A percentile compares a stretch with the other conserved stretches of the same genome.
Conservation (phyloP, 2,797 vertebrate genomes). For the Phrynocephalus guinanensis region DNA sequence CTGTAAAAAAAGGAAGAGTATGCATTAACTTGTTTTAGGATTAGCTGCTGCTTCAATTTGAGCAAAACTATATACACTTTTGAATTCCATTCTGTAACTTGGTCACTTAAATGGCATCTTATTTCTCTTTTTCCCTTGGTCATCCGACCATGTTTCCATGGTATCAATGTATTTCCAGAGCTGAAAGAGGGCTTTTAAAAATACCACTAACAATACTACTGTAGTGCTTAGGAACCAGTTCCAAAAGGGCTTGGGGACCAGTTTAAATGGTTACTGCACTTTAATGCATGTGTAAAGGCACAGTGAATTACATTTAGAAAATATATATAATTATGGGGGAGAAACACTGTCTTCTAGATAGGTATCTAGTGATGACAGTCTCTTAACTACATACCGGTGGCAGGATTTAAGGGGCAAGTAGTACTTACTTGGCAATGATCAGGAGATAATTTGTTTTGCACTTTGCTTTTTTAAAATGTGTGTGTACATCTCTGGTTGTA, state of each 20-base stretch:
- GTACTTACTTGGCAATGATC: slow-evolving; percentile 50
- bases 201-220: slow-evolving; percentile 60
- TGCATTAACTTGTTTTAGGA: slow-evolving; percentile 37
- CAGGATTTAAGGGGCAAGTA: neutral
- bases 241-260: slow-evolving; percentile 66
- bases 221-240: slow-evolving; percentile 69
- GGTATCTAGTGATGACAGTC: slow-evolving; percentile 50
- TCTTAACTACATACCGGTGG: slow-evolving; percentile 38
- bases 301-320: slow-evolving; percentile 51
- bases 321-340: slow-evolving; percentile 11
- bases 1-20: slow-evolving; percentile 27
- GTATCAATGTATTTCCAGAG: slow-evolving; percentile 34
- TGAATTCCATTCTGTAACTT: slow-evolving; percentile 29
- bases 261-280: slow-evolving; percentile 73
- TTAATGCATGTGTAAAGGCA: slow-evolving; percentile 75
- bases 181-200: slow-evolving; percentile 36
- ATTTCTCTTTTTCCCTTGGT: slow-evolving; percentile 6
- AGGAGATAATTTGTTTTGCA: slow-evolving; percentile 34
- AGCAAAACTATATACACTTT: neutral
- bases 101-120: slow-evolving; percentile 8
- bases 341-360: slow-evolving; percentile 58
- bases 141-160: neutral
- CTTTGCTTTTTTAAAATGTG: slow-evolving; percentile 27
- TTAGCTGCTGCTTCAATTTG: slow-evolving; percentile 3
- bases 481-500: slow-evolving; percentile 35